Evolutionary conservation across 2,888 invertebrate species (phyloP).

Genomic region (Hylaea fasciaria): DNA sequence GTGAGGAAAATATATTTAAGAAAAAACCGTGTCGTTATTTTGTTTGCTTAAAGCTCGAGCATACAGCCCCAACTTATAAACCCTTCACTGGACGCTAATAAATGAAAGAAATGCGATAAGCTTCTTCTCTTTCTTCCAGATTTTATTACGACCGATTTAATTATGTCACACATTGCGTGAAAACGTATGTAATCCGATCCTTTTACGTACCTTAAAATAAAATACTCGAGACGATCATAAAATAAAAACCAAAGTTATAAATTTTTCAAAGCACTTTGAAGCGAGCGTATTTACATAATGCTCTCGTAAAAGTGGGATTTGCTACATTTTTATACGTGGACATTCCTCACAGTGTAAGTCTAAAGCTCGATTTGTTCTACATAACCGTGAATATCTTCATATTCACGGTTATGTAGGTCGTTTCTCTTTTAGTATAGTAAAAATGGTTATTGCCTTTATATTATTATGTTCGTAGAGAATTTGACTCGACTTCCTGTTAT

Average conservation of each 20-base stretch:
- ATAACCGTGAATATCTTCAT: background rate
- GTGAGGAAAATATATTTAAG: slow-evolving; percentile 3
- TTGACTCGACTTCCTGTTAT: no score
- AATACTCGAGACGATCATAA: slow-evolving; percentile 11
- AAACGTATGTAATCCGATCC: background rate
- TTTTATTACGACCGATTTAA: no score
- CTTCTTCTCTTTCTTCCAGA: no score
- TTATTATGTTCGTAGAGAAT: no score
- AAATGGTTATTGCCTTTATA: no score
- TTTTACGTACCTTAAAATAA: background rate
- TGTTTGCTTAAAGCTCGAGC: no score
- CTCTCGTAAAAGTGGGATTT: slow-evolving; percentile 21
- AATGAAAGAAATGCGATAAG: no score
- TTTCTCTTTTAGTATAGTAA: no score
- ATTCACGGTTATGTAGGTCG: no score
- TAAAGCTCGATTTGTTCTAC: background rate
- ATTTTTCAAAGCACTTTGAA: slow-evolving; percentile 27
- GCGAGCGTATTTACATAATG: slow-evolving; percentile 23
- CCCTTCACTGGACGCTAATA: no score
- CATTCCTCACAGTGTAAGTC: slow-evolving; percentile 3
- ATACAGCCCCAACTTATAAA: no score
- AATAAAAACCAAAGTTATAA: slow-evolving; percentile 26
- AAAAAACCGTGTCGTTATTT: background rate
- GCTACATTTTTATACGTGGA: slow-evolving; percentile 14
- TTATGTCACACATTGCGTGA: no score